Evolutionary conservation across 1,140 invertebrate species (phyloP), one percentile per base, ranked within the genome.

Genomic region (Batillaria attramentaria): DNA sequence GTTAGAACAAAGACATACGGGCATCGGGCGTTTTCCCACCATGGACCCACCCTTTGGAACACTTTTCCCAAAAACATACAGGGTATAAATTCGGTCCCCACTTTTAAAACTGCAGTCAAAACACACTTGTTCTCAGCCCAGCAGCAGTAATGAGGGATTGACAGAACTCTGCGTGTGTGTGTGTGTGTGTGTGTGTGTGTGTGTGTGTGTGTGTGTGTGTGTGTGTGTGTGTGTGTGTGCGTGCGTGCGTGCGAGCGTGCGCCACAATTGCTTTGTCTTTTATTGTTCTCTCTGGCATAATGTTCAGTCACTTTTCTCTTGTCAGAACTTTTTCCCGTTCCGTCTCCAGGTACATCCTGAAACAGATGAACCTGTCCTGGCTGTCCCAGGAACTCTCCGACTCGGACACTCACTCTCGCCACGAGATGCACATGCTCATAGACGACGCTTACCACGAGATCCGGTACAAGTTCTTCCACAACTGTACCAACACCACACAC

Each of bases 401-500:
- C 28, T 43, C 39, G n/a, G 41, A 72, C 31, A 0, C 41, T 20
- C 70, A 46, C 39, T 37, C 43, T n/a, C 24, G 43, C 10, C 41
- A 72, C 24, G 70, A 72, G 31, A 43, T 72, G 31, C 5, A 24
- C 28, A 72, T 72, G 70, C 41, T 72, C 31, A 72, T 50, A 28
- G 70, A 72, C 31, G 39, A 72, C 70, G 43, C 28, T 8, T 72
- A 42, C 33, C 65, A 68, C 33, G 50, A 54, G 24, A 28, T 8
- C 24, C 33, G 43, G n/a, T 57, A 50, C 20, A 20, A 20, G 20
- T 37, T 41, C 35, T 57, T 57, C 43, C 37, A 37, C 50, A 54
- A 77, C 46, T 82, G 80, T 66, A 76, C 80, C 33, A 72, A 35
- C 8, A 78, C 69, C 42, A 28, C 28, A 28, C 77, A 82, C 57